Base-by-base conservation (phyloP, 1,140 invertebrate genomes). In the Chrysomallon squamiferum region DNA sequence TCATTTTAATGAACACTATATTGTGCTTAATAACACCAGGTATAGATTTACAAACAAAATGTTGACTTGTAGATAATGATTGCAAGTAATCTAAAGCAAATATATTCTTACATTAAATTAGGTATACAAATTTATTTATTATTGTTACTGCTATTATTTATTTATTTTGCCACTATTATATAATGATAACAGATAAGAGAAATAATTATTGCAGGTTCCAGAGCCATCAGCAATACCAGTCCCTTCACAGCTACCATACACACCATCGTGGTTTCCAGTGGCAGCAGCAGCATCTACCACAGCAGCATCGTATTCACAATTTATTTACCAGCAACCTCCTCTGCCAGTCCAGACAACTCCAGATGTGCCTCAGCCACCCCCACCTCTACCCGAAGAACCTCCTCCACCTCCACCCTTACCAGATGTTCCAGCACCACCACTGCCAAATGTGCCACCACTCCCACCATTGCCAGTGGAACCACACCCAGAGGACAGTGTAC, bases 381-480 rank as follows among this genome's bases (percentile, higher is more conserved):
- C 54, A 5, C 64, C 65, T 47, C 65, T 68, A 11, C 38, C 54
- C n/a, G 5, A 38, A 1, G 65, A 49, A 38, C 61, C 41, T n/a
- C 65, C 69, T 49, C 27, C 52, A 15, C 57, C 60, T 18, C 33
- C 56, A n/a, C n/a, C n/a, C 49, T 65, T 59, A 6, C 69, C 68
- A 27, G 61, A 54, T 5, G 62, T 11, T 22, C 67, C 67, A 18
- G 45, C 59, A 22, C 62, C 49, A 11, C 62, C 59, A 22, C 62
- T 30, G 15, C 49, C 45, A 3, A 59, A 58, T 20, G 62, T 49
- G 2, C 68, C 68, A 25, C 68, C 69, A 33, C 68, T 62, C 32
- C 68, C 69, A 33, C 75, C 75, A 5, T 62, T 68, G 4, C 63
- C 72, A 56, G 27, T n/a, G 41, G 57, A 66, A 52, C 25, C 27